These are phyloP conservation scores for Leuciscus waleckii DNA, from an alignment of 2,797 vertebrate species.

Conservation along the genomic window DNA sequence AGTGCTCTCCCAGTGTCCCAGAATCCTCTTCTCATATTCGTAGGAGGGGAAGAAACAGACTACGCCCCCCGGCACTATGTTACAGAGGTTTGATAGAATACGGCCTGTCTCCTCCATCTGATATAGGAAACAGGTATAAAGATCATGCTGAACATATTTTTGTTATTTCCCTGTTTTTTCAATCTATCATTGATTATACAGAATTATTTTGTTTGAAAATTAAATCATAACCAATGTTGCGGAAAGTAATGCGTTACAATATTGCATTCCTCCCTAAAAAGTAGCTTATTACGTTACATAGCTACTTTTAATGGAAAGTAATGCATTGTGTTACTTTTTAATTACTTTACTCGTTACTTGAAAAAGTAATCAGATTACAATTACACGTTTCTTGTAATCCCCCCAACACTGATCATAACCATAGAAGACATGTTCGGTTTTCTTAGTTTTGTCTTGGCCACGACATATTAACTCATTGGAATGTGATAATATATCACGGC, in stretches of 20 bases:
- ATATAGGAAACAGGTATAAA: background rate
- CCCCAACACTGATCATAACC: background rate
- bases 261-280: background rate
- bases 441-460: background rate
- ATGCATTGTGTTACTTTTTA: background rate
- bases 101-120: slow-evolving; percentile 94
- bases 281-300: background rate
- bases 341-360: background rate
- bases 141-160: background rate
- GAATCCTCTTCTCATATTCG: slow-evolving; percentile 86
- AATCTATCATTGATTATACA: background rate
- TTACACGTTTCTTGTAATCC: background rate
- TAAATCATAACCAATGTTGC: background rate
- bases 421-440: background rate
- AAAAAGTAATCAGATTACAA: background rate
- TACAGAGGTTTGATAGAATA: slow-evolving; percentile 91
- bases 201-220: background rate
- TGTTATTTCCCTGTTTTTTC: background rate
- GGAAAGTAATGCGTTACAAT: background rate
- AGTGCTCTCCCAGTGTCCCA: slow-evolving; percentile 86
- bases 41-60: slow-evolving; percentile 98
- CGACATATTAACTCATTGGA: background rate
- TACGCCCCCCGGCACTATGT: slow-evolving; percentile 88
- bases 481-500: background rate
- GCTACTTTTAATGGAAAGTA: background rate